Evolutionary conservation across 2,888 invertebrate genomes (phyloP).

Genomic region (Sarcophaga subvicina): DNA sequence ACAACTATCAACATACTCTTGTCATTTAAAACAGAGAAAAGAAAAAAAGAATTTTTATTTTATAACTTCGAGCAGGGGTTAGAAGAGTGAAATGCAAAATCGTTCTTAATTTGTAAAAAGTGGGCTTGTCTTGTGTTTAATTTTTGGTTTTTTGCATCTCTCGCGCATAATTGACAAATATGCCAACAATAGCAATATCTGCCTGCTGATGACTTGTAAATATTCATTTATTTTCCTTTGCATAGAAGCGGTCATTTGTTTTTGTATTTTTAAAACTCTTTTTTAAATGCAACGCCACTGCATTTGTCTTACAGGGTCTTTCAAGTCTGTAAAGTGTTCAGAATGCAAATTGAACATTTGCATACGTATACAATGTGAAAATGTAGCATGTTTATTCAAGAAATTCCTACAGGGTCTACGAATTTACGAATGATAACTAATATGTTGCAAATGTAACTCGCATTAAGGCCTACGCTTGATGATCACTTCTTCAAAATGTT

Average conservation of each 20-base stretch:
- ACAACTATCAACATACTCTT: constrained; percentile 35
- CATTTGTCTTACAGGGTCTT: neutral
- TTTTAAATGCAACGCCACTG: neutral
- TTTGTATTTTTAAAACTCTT: constrained; percentile 1
- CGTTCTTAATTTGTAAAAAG: constrained; percentile 50
- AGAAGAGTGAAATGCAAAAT: neutral
- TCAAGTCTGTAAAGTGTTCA: too few species aligned
- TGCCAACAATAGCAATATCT: constrained; percentile 45
- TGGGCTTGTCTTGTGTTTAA: constrained; percentile 63
- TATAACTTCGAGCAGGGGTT: neutral
- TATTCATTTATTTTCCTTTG: constrained; percentile 59
- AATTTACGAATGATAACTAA: too few species aligned
- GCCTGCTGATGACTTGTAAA: constrained; percentile 42
- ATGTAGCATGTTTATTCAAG: too few species aligned
- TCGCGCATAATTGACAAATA: constrained; percentile 64
- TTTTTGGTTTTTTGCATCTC: neutral
- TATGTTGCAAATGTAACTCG: too few species aligned
- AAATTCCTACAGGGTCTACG: too few species aligned
- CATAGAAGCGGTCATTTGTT: constrained; percentile 79
- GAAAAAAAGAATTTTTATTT: neutral
- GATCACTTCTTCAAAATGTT: too few species aligned
- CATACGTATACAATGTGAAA: too few species aligned
- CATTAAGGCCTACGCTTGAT: too few species aligned
- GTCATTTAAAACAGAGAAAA: constrained; percentile 28
- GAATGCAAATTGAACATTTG: too few species aligned